These are phyloP conservation scores for Clarias magur DNA, from an alignment of 2,113 vertebrate genomes.

Conservation along the genomic window DNA sequence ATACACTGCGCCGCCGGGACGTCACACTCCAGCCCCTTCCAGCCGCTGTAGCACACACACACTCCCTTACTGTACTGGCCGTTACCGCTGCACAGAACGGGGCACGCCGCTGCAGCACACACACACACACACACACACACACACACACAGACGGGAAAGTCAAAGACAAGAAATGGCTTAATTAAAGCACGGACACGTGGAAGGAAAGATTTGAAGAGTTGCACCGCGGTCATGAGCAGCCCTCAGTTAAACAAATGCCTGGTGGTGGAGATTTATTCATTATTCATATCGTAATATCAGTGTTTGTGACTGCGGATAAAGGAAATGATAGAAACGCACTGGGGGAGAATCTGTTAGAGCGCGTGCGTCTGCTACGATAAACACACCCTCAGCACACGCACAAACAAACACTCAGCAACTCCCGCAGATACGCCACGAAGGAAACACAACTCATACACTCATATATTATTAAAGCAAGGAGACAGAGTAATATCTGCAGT, in stretches of 20 bases:
- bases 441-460: conserved; percentile 25
- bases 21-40: conserved; percentile 86
- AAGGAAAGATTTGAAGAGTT: conserved; percentile 20
- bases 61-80: conserved; percentile 88
- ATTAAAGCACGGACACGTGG: conserved; percentile 21
- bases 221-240: neutral
- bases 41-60: conserved; percentile 88
- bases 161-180: conserved; percentile 35
- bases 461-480: conserved; percentile 41
- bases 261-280: conserved; percentile 13
- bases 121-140: neutral
- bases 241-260: neutral
- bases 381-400: neutral
- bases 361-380: conserved; percentile 4
- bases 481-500: conserved; percentile 28
- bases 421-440: conserved; percentile 19
- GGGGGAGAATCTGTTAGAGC: neutral
- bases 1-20: conserved; percentile 82
- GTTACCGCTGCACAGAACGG: conserved; percentile 87
- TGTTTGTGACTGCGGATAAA: conserved; percentile 2
- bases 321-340: conserved; percentile 7
- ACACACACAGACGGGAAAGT: neutral
- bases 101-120: conserved; percentile 74
- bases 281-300: conserved; percentile 31
- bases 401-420: conserved; percentile 7